Conservation (phyloP, 2,888 invertebrate genomes). For the Notodonta dromedarius region DNA sequence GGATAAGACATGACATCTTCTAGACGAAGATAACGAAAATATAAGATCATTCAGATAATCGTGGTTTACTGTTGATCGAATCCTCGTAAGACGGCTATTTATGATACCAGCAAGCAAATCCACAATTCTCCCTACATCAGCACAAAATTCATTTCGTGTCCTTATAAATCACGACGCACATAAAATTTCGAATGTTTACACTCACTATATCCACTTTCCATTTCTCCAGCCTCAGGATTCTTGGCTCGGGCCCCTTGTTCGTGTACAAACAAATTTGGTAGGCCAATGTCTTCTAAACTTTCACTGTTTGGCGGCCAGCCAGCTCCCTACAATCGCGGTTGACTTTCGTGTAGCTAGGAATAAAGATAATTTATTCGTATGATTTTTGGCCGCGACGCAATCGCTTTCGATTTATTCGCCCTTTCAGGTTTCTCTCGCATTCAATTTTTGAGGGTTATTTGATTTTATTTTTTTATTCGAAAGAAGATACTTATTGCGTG, state of each 20-base stretch:
- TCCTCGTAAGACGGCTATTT: too few relatives aligned
- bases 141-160: constrained; percentile 21
- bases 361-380: constrained; percentile 71
- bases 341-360: constrained; percentile 68
- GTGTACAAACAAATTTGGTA: constrained; percentile 75
- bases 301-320: constrained; percentile 76
- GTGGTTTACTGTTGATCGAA: too few relatives aligned
- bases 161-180: constrained; percentile 41
- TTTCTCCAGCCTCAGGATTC: constrained; percentile 58
- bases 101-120: too few relatives aligned
- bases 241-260: constrained; percentile 59
- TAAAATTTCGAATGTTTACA: constrained; percentile 68
- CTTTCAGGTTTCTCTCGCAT: constrained; percentile 38
- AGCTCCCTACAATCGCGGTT: constrained; percentile 66
- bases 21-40: too few relatives aligned
- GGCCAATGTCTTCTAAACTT: constrained; percentile 77
- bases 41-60: too few relatives aligned
- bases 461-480: constrained; percentile 27
- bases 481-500: constrained; percentile 19
- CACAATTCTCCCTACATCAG: constrained; percentile 25
- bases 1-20: too few relatives aligned
- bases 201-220: constrained; percentile 63
- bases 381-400: constrained; percentile 50
- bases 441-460: constrained; percentile 44
- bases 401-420: constrained; percentile 45